These are phyloP conservation scores for Drosophila colorata DNA, from an alignment of 2,888 invertebrate species.

Conservation along the genomic window DNA sequence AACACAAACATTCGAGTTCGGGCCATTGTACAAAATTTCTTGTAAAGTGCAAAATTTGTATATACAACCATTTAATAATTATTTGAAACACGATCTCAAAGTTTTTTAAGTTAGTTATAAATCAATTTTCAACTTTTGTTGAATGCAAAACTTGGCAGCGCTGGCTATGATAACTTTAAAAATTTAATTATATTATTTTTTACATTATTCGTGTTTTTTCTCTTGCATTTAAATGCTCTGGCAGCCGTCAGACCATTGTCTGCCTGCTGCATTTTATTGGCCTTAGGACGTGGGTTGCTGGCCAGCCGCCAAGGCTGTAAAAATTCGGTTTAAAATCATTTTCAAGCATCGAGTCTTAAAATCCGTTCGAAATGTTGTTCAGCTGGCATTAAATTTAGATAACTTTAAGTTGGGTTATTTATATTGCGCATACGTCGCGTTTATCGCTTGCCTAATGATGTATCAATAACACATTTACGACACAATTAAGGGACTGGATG, in stretches of 20 bases:
- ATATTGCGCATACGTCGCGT: slow-evolving; percentile 63
- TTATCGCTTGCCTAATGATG: slow-evolving; percentile 72
- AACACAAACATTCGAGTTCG: no score
- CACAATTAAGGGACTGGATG: slow-evolving; percentile 59
- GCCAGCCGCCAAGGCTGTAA: slow-evolving; percentile 21
- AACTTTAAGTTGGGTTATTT: slow-evolving; percentile 43
- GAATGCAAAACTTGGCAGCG: neutral
- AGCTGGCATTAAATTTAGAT: slow-evolving; percentile 10
- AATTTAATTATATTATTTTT: slow-evolving; percentile 57
- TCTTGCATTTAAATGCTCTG: no score
- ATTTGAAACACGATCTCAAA: no score
- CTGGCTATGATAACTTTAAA: slow-evolving; percentile 49
- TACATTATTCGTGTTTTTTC: no score
- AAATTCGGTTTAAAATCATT: slow-evolving; percentile 7
- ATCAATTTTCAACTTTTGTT: neutral
- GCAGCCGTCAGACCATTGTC: no score
- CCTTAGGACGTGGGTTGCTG: neutral
- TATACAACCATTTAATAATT: no score
- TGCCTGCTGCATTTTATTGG: neutral
- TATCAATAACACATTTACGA: slow-evolving; percentile 74
- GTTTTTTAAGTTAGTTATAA: neutral
- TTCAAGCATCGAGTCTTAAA: neutral
- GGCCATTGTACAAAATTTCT: no score
- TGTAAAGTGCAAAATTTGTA: no score
- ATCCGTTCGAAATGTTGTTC: neutral